These are phyloP conservation scores for Axinella damicornis DNA, from an alignment of 37 sponge, comb jelly and placozoan species.

Conservation along the genomic window DNA sequence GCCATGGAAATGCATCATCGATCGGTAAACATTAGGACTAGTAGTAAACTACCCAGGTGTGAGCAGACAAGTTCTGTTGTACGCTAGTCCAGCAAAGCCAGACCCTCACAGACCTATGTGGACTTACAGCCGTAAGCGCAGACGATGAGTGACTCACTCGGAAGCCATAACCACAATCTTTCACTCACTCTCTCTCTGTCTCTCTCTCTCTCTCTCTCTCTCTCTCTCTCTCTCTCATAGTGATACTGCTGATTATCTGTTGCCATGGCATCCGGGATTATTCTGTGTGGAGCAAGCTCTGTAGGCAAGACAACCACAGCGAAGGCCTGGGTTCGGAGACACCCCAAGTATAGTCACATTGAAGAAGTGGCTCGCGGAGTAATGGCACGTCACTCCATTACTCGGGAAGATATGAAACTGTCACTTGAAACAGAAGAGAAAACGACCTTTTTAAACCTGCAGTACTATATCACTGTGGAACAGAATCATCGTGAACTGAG, in stretches of 20 bases:
- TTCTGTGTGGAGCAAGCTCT: constrained; percentile 85
- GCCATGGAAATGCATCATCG: too few species aligned
- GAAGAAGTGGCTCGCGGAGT: constrained; percentile 70
- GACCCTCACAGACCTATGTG: too few species aligned
- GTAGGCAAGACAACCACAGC: constrained; percentile 82
- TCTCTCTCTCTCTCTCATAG: too few species aligned
- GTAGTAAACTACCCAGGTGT: too few species aligned
- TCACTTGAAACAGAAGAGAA: constrained; percentile 60
- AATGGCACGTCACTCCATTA: constrained; percentile 45
- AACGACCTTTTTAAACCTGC: constrained; percentile 55
- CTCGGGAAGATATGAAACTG: constrained; percentile 31
- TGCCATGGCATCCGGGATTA: constrained; percentile 60
- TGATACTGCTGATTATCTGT: constrained; percentile 17
- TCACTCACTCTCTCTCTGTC: too few species aligned
- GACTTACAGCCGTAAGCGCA: too few species aligned
- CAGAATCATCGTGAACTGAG: constrained; percentile 54
- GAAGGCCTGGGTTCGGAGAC: constrained; percentile 55
- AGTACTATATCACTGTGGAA: constrained; percentile 57
- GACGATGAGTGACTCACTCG: too few species aligned
- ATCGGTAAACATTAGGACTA: too few species aligned
- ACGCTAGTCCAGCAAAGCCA: too few species aligned
- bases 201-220: too few species aligned
- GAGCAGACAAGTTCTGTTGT: too few species aligned
- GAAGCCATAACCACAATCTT: too few species aligned
- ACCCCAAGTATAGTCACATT: constrained; percentile 50